These are phyloP conservation scores for Drepana falcataria DNA, from an alignment of 2,888 invertebrate genomes.

Conservation along the genomic window DNA sequence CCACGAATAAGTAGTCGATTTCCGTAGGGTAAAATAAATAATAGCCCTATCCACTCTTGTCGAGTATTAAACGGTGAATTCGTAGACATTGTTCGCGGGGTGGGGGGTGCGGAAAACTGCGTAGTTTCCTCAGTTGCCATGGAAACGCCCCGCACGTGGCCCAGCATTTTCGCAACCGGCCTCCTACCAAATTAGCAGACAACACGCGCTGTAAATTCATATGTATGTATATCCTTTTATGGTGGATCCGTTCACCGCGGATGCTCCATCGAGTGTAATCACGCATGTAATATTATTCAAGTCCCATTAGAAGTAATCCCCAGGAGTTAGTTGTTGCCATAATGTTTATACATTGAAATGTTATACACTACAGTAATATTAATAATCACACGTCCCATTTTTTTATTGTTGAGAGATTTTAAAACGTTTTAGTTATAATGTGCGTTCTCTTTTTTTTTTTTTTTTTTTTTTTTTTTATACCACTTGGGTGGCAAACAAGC, in stretches of 20 bases:
- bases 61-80: constrained; percentile 31
- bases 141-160: constrained; percentile 67
- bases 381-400: constrained; percentile 35
- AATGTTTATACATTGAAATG: constrained; percentile 13
- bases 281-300: constrained; percentile 28
- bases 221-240: constrained; percentile 38
- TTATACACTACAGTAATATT: constrained; percentile 37
- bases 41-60: constrained; percentile 25
- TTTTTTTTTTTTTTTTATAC: too few species aligned
- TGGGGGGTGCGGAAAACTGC: constrained; percentile 54
- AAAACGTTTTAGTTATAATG: constrained; percentile 39
- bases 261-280: constrained; percentile 44
- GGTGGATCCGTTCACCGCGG: constrained; percentile 38
- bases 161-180: constrained; percentile 42
- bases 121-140: constrained; percentile 71
- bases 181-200: constrained; percentile 46
- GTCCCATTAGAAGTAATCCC: constrained; percentile 22
- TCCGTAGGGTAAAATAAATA: constrained; percentile 20
- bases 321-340: constrained; percentile 12
- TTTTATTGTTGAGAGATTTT: constrained; percentile 34
- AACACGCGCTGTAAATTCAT: constrained; percentile 40
- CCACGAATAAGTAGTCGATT: constrained; percentile 2
- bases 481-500: too few species aligned
- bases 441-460: too few species aligned
- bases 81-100: constrained; percentile 27